Conservation (phyloP, 2,797 vertebrate genomes). For the Champsocephalus gunnari region DNA sequence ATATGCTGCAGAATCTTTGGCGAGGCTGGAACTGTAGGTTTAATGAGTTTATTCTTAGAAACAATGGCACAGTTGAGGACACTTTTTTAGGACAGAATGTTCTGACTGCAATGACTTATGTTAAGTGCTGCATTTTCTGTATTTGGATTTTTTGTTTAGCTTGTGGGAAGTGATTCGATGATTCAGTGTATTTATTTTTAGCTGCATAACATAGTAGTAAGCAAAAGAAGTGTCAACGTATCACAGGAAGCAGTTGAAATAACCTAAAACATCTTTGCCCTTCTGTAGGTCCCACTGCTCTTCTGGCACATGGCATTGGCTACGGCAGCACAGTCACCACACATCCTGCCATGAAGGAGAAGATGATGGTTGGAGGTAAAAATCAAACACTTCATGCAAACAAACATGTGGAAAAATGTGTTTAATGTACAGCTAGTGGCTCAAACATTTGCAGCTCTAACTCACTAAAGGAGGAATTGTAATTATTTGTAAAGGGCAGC, state of each 20-base stretch:
- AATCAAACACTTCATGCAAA: neutral
- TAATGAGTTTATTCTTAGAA: constrained; percentile 67
- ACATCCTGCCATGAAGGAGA: constrained; percentile 95
- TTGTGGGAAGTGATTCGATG: neutral
- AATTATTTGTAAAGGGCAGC: constrained; percentile 57
- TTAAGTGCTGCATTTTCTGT: constrained; percentile 18
- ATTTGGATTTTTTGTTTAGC: neutral
- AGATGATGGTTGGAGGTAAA: constrained; percentile 96
- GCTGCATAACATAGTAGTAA: constrained; percentile 14
- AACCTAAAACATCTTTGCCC: constrained; percentile 42
- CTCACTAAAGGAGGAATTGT: constrained; percentile 23
- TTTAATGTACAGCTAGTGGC: neutral
- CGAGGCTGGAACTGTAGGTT: constrained; percentile 65
- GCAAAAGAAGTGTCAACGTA: constrained; percentile 14
- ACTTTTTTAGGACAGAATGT: constrained; percentile 37
- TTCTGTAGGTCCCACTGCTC: constrained; percentile 93
- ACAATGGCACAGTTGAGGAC: constrained; percentile 47
- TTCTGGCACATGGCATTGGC: constrained; percentile 94
- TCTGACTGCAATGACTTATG: constrained; percentile 19
- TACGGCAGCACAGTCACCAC: constrained; percentile 96
- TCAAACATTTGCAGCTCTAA: constrained; percentile 12
- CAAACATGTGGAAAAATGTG: neutral
- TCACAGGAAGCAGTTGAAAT: constrained; percentile 36
- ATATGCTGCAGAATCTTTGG: constrained; percentile 48
- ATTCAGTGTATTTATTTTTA: constrained; percentile 6